Evolutionary conservation across 2,113 vertebrate genomes (phyloP).

Genomic region (Otocyon megalotis): DNA sequence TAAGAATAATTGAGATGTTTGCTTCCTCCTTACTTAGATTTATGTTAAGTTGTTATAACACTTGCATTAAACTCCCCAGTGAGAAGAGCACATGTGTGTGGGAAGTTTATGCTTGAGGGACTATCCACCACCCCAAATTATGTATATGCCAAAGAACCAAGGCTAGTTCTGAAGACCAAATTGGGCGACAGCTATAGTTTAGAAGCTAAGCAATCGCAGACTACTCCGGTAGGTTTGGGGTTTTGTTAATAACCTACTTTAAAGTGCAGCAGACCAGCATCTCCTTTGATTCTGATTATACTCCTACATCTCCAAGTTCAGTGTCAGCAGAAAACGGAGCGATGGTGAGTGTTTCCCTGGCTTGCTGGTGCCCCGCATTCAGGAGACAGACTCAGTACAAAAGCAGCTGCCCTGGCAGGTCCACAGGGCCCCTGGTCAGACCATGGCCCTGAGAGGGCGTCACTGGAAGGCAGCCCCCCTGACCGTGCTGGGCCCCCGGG

Average conservation of each 20-base stretch:
- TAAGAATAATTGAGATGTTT: background rate
- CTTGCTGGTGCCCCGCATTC: background rate
- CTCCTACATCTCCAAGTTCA: background rate
- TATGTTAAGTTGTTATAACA: background rate
- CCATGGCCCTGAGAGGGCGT: background rate
- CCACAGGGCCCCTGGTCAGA: background rate
- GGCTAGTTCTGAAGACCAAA: background rate
- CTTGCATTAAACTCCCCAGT: background rate
- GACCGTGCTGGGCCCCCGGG: background rate
- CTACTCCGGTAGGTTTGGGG: background rate
- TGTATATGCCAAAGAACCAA: background rate
- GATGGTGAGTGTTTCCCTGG: background rate
- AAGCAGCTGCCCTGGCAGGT: background rate
- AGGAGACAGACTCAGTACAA: background rate
- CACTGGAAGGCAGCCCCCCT: background rate
- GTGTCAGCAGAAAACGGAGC: slow-evolving; percentile 30
- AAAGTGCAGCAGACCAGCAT: background rate
- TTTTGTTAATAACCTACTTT: slow-evolving; percentile 59
- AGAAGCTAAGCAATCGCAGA: background rate
- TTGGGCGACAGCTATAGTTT: background rate
- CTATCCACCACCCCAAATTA: background rate
- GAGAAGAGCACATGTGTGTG: fast-evolving
- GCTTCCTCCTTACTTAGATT: background rate
- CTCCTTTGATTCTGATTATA: slow-evolving; percentile 67
- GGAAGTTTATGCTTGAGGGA: background rate